Conservation (phyloP, 2,113 vertebrate genomes). For the Rhinoptilus africanus region DNA sequence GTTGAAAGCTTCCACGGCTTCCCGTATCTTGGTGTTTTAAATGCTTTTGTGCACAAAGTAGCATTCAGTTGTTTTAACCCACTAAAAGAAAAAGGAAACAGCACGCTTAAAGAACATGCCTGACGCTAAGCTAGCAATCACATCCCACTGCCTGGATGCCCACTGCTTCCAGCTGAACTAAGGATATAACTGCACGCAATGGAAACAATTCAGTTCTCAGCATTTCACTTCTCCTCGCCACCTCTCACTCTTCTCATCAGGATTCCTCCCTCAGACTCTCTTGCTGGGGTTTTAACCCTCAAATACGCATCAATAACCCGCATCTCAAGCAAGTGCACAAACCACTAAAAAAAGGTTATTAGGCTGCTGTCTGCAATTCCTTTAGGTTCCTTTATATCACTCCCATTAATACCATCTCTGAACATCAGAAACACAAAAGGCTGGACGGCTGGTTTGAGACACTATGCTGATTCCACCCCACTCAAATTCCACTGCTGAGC, state of each 20-base stretch:
- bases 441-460: neutral
- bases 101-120: neutral
- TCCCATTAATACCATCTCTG: neutral
- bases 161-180: conserved; percentile 33
- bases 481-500: conserved; percentile 27
- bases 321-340: neutral
- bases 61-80: neutral
- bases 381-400: neutral
- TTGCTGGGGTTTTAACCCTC: conserved; percentile 9
- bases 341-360: neutral
- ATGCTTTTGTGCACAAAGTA: neutral
- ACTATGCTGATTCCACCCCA: neutral
- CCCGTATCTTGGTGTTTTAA: neutral
- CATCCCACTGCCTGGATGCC: conserved; percentile 52
- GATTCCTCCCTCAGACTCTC: conserved; percentile 48
- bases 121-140: conserved; percentile 21
- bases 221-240: neutral
- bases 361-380: neutral
- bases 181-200: neutral
- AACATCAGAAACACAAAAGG: neutral
- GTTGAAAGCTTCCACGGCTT: neutral
- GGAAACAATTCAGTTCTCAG: neutral
- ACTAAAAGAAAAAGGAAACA: neutral
- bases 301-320: neutral
- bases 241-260: conserved; percentile 47